These are phyloP conservation scores for Apantesis nais DNA, from an alignment of 2,888 invertebrate genomes.

Conservation along the genomic window DNA sequence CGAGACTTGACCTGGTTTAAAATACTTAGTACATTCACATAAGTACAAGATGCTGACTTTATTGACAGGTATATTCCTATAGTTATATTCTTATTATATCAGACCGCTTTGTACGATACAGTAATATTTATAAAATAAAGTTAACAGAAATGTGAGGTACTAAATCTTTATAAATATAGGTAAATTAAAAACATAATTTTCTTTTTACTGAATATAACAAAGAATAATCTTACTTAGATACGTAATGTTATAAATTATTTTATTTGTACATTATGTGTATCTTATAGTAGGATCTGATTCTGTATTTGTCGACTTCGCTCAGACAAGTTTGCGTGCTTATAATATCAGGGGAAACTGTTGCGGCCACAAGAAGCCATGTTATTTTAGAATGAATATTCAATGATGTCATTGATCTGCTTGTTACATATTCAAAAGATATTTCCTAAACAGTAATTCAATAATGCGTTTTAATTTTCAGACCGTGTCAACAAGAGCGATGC, in stretches of 20 bases:
- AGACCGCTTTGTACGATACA: not conserved
- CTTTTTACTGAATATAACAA: slow-evolving; percentile 2
- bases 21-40: slow-evolving; percentile 34
- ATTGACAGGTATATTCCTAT: slow-evolving; percentile 32
- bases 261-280: not conserved
- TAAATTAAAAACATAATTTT: not conserved
- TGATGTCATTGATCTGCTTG: slow-evolving; percentile 12
- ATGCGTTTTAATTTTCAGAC: slow-evolving; percentile 65
- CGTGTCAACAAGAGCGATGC: slow-evolving; percentile 77
- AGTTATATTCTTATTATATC: slow-evolving; percentile 18
- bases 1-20: slow-evolving; percentile 41
- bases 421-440: slow-evolving; percentile 7
- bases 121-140: not conserved
- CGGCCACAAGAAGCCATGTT: slow-evolving; percentile 26
- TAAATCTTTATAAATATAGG: no score
- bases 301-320: slow-evolving; percentile 51
- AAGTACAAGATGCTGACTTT: slow-evolving; percentile 32
- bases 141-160: not conserved
- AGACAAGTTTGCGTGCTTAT: slow-evolving; percentile 61
- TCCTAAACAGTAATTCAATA: not conserved
- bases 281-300: slow-evolving; percentile 37
- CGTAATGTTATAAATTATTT: not conserved
- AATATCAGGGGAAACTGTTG: slow-evolving; percentile 43
- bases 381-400: slow-evolving; percentile 23
- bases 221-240: not conserved